Evolutionary conservation across 2,888 invertebrate genomes (phyloP).

Genomic region (Vesta saturnalis): DNA sequence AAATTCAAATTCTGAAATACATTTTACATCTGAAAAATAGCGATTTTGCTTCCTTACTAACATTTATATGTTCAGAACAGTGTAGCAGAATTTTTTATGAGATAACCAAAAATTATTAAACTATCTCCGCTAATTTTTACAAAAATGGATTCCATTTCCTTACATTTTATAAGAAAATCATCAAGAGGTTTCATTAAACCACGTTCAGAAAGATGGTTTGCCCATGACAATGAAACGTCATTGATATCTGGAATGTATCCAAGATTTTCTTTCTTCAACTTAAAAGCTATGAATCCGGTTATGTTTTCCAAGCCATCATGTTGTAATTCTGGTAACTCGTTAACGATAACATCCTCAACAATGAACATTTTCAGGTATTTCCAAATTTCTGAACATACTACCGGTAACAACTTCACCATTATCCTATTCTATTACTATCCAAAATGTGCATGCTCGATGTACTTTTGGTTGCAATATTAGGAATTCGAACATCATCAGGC

Average conservation of each 20-base stretch:
- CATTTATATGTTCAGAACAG: slow-evolving; percentile 2
- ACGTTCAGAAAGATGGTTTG: slow-evolving; percentile 25
- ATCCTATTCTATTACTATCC: no score
- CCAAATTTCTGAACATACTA: no score
- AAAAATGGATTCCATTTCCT: slow-evolving; percentile 13
- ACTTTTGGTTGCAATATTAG: no score
- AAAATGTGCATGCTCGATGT: no score
- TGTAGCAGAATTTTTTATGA: neutral
- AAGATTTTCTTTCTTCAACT: no score
- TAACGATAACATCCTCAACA: no score
- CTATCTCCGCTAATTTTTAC: neutral
- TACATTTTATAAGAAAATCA: slow-evolving; percentile 4
- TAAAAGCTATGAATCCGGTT: no score
- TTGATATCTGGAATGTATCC: slow-evolving; percentile 33
- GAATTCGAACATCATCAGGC: no score
- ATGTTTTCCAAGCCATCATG: no score
- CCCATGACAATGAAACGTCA: slow-evolving; percentile 35
- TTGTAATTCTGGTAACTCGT: no score
- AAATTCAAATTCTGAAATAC: slow-evolving; percentile 4
- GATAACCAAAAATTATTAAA: neutral
- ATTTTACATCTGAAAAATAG: slow-evolving; percentile 9
- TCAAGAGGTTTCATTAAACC: slow-evolving; percentile 18
- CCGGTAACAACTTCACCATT: no score
- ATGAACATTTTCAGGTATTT: no score
- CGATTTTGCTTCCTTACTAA: neutral